Evolutionary conservation across 2,113 vertebrate species (phyloP), one percentile per base, ranked within the genome.

Genomic region (Laterallus jamaicensis): DNA sequence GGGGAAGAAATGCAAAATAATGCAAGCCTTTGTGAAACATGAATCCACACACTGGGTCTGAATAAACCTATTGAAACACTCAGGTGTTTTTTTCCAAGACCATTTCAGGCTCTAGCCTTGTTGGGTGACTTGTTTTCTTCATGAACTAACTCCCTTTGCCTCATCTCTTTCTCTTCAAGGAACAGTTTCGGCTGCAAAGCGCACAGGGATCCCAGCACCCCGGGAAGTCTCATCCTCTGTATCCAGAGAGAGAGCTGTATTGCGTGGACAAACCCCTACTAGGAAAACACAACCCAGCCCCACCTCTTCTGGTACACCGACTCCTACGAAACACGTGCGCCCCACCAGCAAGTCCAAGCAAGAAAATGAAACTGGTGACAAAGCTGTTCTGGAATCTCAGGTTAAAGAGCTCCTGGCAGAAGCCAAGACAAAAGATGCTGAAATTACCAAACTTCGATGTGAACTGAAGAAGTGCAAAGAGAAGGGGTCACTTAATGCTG

Each of bases 401-500:
- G 98, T 99, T 69, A 99, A 98, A 92, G 99, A 99, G 60, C 98
- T 99, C 60, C 94, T 99, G 96, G 98, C 99, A 39, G 99, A 99
- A 89, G 98, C 99, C 62, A 99, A 99, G 94, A 98, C 98, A 0
- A 99, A 99, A 98, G 99, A 99, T 85, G 98, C 98, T 6, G 99
- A 99, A 97, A 99, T 99, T 54, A 98, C 98, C 93, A 99, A 98
- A 91, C 99, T 99, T 59, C 98, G 98, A 42, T 98, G 96, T 86
- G 99, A 99, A 94, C 92, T 99, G 85, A 99, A 99, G 96, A 98
- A 98, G 88, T 98, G 96, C 91, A 98, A 97, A 95, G 98, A 98
- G 88, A 99, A 98, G 84, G 97, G 96, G 40, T 97, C 97, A 26
- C 80, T 91, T 44, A 96, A 90, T 0, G 15, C 93, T 4, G 98